Percentiles rank a stretch among this genome's conserved stretches.
Evolutionary conservation across 2,797 vertebrate species (phyloP).

Genomic region (Smutsia gigantea): DNA sequence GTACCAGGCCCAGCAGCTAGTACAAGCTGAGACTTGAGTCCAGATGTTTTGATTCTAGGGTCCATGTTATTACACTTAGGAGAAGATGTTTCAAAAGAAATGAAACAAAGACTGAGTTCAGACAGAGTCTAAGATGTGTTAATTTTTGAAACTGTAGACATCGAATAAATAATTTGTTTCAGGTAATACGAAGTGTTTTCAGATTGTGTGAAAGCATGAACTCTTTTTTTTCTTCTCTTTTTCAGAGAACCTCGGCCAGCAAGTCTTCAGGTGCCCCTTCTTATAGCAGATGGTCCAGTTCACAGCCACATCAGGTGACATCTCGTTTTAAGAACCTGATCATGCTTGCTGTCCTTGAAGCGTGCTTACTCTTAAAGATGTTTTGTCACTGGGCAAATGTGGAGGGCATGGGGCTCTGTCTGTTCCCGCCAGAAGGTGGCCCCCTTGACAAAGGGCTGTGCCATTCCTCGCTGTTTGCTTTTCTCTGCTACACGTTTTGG

Average conservation of each 20-base stretch:
- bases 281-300: conserved; percentile 93
- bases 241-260: conserved; percentile 88
- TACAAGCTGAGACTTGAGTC: background rate
- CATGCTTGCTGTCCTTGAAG: background rate
- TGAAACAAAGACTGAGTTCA: background rate
- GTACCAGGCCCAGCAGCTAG: background rate
- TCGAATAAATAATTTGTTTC: conserved; percentile 78
- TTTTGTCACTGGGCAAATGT: background rate
- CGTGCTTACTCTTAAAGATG: background rate
- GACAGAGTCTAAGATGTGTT: background rate
- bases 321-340: conserved; percentile 60
- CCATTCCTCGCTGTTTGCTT: background rate
- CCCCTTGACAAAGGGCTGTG: background rate
- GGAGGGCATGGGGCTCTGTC: background rate
- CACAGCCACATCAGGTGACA: conserved; percentile 93
- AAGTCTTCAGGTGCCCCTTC: conserved; percentile 88
- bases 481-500: background rate
- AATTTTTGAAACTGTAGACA: conserved; percentile 60
- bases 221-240: conserved; percentile 80
- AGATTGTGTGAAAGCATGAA: conserved; percentile 74
- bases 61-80: background rate
- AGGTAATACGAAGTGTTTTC: background rate
- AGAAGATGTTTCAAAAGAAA: background rate
- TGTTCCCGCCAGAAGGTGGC: accelerated
- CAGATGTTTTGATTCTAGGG: background rate